Base-by-base conservation (phyloP, 2,888 invertebrate genomes). In the Eupithecia subfuscata region DNA sequence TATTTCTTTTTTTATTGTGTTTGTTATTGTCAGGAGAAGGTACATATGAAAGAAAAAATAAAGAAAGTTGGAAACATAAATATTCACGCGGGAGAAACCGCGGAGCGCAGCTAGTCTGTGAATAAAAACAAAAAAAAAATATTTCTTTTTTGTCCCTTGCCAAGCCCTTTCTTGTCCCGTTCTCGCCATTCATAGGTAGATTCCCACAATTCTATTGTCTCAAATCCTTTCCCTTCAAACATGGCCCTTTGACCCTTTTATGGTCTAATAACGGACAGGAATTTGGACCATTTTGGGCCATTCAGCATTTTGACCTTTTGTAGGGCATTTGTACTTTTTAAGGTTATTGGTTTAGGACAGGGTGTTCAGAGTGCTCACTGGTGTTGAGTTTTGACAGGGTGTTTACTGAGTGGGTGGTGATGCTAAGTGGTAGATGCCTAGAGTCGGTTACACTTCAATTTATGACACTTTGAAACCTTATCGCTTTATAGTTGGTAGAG, bases 241-340 rank as follows among this genome's bases (percentile, higher is more conserved):
- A 68, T 75, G 74, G 70, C 76, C 77, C 73, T 69, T 63, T 71
- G 76, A 76, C 77, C 78, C 77, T 74, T 76, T 69, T 78, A 73
- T 79, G 77, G 77, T 79, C 78, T 78, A 75, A 70, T 79, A 79
- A 79, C 76, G 71, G 71, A 72, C 8, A 65, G 78, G 79, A 60
- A 78, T 71, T 52, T 45, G 67, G 69, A 48, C 30, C 65, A 34
- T 67, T 71, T 48, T 37, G 43, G 72, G 60, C 18, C 64, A 74
- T 76, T 74, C 73, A 34, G 43, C 69, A 48, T 77, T 71, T 60
- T 45, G 65, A 72, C 71, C 69, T 77, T 77, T 74, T 43, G 40
- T 45, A 14, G 14, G 43, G 40, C 43, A 12, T 37, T 67, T 67
- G 40, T 67, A 37, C n/a, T 40, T 40, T 67, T 67, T 37, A 37